These are phyloP conservation scores for Enteromius mattozi DNA, from an alignment of 2,797 vertebrate genomes.

Conservation along the genomic window DNA sequence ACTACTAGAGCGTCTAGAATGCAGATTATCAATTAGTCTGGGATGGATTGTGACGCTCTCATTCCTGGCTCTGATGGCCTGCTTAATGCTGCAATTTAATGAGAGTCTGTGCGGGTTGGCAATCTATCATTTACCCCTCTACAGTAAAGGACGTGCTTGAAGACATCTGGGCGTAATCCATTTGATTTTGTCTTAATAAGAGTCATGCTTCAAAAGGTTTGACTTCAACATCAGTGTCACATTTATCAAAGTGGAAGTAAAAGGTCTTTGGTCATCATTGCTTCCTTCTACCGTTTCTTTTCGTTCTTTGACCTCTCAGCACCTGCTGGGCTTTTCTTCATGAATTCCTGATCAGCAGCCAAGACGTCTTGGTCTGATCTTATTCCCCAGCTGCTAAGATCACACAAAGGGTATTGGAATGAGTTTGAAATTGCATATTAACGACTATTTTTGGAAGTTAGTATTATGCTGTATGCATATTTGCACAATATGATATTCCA, in stretches of 20 bases:
- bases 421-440: conserved; percentile 20
- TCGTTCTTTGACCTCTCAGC: conserved; percentile 15
- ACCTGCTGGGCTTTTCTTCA: conserved; percentile 34
- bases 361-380: conserved; percentile 45
- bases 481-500: not conserved
- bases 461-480: not conserved
- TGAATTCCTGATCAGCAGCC: conserved; percentile 57
- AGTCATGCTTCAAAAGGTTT: conserved; percentile 33
- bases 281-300: not conserved
- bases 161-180: conserved; percentile 16
- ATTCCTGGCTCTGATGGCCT: conserved; percentile 16
- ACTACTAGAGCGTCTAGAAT: conserved; percentile 35
- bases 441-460: not conserved
- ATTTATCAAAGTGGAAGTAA: conserved; percentile 27
- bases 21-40: conserved; percentile 56
- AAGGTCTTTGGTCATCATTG: not conserved
- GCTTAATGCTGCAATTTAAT: conserved; percentile 41
- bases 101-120: conserved; percentile 7
- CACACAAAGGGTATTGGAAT: conserved; percentile 42
- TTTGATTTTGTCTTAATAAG: conserved; percentile 2
- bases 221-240: not conserved
- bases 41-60: conserved; percentile 36
- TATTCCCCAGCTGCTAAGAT: conserved; percentile 22
- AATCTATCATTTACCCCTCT: conserved; percentile 30
- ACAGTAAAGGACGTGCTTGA: conserved; percentile 34